phyloP scores from a whole-genome alignment of 2,113 vertebrate species.

The Hemichromis elongatus region DNA sequence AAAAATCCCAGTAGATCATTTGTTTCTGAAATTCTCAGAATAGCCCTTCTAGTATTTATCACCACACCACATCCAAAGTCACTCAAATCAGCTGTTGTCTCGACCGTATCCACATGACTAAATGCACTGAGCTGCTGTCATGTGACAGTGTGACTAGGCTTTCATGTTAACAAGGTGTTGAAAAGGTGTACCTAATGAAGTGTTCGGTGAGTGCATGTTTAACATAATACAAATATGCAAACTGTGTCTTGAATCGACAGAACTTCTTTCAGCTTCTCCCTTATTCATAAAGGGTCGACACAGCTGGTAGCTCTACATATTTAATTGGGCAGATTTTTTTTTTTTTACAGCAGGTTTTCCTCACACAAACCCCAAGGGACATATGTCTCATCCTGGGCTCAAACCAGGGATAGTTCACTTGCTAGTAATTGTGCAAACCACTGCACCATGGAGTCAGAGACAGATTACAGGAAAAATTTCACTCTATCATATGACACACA shows the following conservation, averaged over 20 bases:
- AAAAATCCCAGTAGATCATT: neutral
- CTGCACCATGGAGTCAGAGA: neutral
- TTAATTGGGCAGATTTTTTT: neutral
- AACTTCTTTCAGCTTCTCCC: neutral
- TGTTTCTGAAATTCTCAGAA: neutral
- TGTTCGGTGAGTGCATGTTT: neutral
- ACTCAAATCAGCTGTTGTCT: neutral
- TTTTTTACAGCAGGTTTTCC: neutral
- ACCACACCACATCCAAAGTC: neutral
- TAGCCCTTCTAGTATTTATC: neutral
- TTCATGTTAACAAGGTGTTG: neutral
- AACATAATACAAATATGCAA: neutral
- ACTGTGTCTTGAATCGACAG: neutral
- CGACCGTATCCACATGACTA: neutral
- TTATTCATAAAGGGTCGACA: neutral
- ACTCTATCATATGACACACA: neutral
- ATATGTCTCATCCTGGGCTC: neutral
- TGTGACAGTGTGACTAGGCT: no score
- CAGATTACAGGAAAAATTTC: neutral
- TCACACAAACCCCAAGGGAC: neutral
- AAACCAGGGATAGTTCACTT: neutral
- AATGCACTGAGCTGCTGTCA: neutral
- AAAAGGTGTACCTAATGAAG: neutral
- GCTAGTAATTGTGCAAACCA: neutral
- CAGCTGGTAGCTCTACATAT: neutral